These are phyloP conservation scores for Lamellibrachia satsuma DNA, from an alignment of 2,888 invertebrate genomes.

Conservation along the genomic window DNA sequence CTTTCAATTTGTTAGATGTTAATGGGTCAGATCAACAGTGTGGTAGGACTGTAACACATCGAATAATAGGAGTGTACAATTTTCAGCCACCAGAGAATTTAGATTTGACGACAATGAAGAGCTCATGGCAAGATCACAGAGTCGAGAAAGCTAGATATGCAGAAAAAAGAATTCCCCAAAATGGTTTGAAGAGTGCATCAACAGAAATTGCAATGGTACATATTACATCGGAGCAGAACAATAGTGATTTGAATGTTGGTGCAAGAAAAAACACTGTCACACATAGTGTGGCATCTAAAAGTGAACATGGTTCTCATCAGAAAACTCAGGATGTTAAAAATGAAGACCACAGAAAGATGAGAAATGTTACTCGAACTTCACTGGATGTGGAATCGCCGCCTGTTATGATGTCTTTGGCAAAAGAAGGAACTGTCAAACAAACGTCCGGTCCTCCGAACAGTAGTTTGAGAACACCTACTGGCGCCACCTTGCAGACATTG, in stretches of 20 bases:
- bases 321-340: neutral
- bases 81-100: constrained; percentile 47
- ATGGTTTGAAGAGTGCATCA: neutral
- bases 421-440: neutral
- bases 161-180: neutral
- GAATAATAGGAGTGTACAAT: neutral
- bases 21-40: neutral
- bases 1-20: neutral
- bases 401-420: neutral
- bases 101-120: constrained; percentile 53
- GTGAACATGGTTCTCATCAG: neutral
- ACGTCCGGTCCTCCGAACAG: neutral
- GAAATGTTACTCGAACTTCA: neutral
- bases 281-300: neutral
- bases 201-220: neutral
- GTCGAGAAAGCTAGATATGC: constrained; percentile 46
- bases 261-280: neutral
- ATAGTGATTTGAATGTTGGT: neutral
- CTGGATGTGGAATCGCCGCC: neutral
- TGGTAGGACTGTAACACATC: neutral
- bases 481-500: neutral
- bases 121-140: constrained; percentile 43
- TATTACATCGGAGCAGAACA: neutral
- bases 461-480: neutral
- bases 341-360: neutral